A percentile compares a stretch with the other conserved stretches of the same genome.
phyloP scores from a whole-genome alignment of 64 coral and sea anemone genomes.

The Montipora cactus region DNA sequence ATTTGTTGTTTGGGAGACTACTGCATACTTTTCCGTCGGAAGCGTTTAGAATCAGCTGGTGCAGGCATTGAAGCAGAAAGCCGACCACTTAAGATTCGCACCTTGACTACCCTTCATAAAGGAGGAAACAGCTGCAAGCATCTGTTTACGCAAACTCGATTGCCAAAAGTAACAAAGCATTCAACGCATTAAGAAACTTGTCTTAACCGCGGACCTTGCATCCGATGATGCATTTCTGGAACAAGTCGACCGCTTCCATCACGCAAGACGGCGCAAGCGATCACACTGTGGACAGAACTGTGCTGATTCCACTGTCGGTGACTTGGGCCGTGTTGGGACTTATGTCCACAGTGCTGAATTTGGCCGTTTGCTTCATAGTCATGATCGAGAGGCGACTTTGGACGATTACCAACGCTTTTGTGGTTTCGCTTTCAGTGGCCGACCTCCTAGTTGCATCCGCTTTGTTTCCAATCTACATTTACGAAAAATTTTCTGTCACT shows the following conservation, averaged over 20 bases:
- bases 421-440: conserved; percentile 69
- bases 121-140: background rate
- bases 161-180: conserved; percentile 19
- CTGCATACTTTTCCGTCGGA: background rate
- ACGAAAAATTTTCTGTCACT: conserved; percentile 62
- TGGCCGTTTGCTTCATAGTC: conserved; percentile 64
- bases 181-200: background rate
- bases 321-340: conserved; percentile 62
- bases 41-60: background rate
- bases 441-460: conserved; percentile 79
- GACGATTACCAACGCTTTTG: conserved; percentile 84
- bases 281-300: background rate
- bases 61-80: background rate
- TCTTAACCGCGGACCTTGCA: background rate
- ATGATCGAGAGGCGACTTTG: conserved; percentile 43
- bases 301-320: conserved; percentile 44
- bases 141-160: conserved; percentile 10
- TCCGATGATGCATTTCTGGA: background rate
- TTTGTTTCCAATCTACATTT: conserved; percentile 76
- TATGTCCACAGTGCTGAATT: conserved; percentile 48
- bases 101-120: background rate
- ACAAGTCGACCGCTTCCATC: conserved; percentile 22
- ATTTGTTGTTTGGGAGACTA: background rate
- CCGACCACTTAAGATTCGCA: background rate
- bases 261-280: background rate